Evolutionary conservation across 1,140 invertebrate species (phyloP).

Genomic region (Mactra quadrangularis): DNA sequence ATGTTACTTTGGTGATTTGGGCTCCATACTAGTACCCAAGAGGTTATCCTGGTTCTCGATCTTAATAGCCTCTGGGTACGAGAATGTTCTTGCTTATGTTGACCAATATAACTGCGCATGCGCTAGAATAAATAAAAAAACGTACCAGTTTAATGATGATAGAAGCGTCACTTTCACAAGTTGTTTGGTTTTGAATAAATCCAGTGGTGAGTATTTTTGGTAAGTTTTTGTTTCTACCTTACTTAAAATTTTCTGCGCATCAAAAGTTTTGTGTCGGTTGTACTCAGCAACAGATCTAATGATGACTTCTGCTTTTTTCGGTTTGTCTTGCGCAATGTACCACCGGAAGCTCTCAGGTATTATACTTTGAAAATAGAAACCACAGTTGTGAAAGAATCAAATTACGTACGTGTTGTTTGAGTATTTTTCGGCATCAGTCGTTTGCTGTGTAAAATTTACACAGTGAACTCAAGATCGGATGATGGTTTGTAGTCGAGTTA

Average conservation of each 20-base stretch:
- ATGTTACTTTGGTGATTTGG: neutral
- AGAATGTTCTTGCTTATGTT: too few relatives aligned
- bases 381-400: neutral
- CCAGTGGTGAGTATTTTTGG: too few relatives aligned
- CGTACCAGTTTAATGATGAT: constrained; percentile 22
- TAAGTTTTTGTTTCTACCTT: too few relatives aligned
- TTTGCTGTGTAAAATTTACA: too few relatives aligned
- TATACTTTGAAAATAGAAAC: neutral
- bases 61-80: too few relatives aligned
- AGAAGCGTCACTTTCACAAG: constrained; percentile 21
- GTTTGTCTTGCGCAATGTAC: constrained; percentile 17
- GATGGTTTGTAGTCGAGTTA: too few relatives aligned
- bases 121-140: too few relatives aligned
- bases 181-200: neutral
- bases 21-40: neutral
- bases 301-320: neutral
- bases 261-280: neutral
- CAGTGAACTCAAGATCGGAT: too few relatives aligned
- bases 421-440: too few relatives aligned
- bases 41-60: neutral
- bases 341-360: constrained; percentile 43
- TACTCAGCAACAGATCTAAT: neutral
- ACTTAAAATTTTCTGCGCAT: neutral
- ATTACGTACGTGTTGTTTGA: neutral
- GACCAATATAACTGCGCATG: too few relatives aligned